Evolutionary conservation across 1,140 invertebrate genomes (phyloP).

Genomic region (Caenorhabditis remanei): DNA sequence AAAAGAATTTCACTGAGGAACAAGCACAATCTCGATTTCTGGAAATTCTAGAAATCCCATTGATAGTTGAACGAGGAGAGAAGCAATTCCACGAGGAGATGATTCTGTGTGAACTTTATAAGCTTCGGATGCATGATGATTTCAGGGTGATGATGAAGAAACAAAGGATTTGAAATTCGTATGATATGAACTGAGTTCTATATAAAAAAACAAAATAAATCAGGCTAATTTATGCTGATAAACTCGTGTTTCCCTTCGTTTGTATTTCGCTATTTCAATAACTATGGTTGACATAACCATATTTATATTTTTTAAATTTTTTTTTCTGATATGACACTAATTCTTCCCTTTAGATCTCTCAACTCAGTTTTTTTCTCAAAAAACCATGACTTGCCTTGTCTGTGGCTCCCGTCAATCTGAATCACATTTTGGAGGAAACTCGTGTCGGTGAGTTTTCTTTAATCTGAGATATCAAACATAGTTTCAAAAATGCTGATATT

Average conservation of each 20-base stretch:
- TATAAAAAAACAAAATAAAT: too few species aligned
- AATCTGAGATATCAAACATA: too few species aligned
- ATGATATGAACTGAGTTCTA: not conserved
- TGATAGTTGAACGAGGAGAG: not conserved
- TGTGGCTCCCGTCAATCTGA: not conserved
- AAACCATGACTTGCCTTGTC: too few species aligned
- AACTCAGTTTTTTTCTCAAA: too few species aligned
- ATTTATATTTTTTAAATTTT: too few species aligned
- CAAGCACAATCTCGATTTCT: not conserved
- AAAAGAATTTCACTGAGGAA: not conserved
- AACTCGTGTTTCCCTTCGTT: too few species aligned
- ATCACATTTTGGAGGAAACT: not conserved
- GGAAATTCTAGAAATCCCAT: not conserved
- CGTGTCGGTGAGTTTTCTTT: constrained; percentile 9
- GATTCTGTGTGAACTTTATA: not conserved
- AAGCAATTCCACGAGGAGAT: not conserved
- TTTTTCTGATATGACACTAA: too few species aligned
- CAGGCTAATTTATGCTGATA: too few species aligned
- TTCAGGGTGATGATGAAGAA: not conserved
- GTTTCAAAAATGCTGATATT: not conserved
- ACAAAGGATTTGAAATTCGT: constrained; percentile 1
- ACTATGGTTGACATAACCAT: too few species aligned
- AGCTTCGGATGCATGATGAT: constrained; percentile 14
- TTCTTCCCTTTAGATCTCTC: too few species aligned
- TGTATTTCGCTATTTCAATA: too few species aligned